Evolutionary conservation across 2,113 vertebrate species (phyloP).

Genomic region (Dasypus novemcinctus): DNA sequence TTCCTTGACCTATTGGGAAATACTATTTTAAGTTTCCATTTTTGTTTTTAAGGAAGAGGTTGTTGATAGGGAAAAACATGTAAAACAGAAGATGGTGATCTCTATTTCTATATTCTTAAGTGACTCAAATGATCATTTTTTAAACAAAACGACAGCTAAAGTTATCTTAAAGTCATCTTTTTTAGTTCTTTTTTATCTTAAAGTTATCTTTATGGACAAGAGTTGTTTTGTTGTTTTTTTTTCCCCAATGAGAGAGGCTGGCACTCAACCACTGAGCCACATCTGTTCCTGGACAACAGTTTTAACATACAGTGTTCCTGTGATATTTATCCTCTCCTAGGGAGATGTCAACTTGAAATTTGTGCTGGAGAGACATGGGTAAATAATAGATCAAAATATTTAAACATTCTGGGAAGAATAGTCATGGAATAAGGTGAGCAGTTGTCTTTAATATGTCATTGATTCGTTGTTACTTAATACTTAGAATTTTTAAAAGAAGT

Average conservation of each 20-base stretch:
- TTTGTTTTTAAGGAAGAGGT: background rate
- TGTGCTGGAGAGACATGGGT: background rate
- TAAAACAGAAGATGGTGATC: background rate
- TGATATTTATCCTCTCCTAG: background rate
- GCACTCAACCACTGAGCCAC: too few relatives aligned
- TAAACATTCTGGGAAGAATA: background rate
- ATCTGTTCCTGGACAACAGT: too few relatives aligned
- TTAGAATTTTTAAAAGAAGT: background rate
- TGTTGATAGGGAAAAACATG: background rate
- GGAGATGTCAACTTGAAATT: background rate
- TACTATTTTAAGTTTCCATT: background rate
- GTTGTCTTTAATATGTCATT: background rate
- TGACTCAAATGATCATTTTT: background rate
- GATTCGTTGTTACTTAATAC: background rate
- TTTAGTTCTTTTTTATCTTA: too few relatives aligned
- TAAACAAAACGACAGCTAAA: background rate
- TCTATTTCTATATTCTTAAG: background rate
- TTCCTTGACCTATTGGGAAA: background rate
- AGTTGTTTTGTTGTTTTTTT: too few relatives aligned
- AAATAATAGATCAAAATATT: background rate
- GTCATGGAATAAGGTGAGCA: background rate
- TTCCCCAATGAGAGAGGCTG: too few relatives aligned
- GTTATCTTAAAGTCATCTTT: background rate
- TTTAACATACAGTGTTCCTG: background rate
- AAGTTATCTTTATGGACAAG: background rate